phyloP scores from a whole-genome alignment of 2,888 invertebrate genomes.

The Diarsia rubi region DNA sequence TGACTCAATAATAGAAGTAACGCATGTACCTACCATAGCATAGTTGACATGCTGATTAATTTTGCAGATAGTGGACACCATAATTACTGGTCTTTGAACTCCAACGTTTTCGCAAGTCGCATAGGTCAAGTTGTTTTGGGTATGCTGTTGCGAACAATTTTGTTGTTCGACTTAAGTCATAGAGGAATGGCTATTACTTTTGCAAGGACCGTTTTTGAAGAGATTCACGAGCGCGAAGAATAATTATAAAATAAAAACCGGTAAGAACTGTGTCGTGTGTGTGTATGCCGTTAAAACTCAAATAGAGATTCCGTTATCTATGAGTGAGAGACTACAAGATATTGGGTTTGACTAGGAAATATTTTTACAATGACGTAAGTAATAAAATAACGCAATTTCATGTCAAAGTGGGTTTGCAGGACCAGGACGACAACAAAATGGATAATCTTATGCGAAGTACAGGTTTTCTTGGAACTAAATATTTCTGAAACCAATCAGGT shows the following conservation, averaged over 20 bases:
- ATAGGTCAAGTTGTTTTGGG: slow-evolving; percentile 40
- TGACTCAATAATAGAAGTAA: slow-evolving; percentile 59
- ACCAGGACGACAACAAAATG: background rate
- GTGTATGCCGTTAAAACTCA: slow-evolving; percentile 4
- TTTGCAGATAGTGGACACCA: slow-evolving; percentile 57
- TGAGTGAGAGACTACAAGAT: background rate
- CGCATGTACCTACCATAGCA: slow-evolving; percentile 46
- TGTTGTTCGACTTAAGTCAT: slow-evolving; percentile 31
- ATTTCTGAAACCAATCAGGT: background rate
- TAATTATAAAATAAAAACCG: slow-evolving; percentile 21
- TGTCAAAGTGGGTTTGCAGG: background rate
- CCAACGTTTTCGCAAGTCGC: slow-evolving; percentile 14
- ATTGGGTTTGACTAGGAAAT: slow-evolving; percentile 7
- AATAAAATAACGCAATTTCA: background rate
- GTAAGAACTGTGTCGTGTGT: slow-evolving; percentile 2
- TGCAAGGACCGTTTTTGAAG: background rate
- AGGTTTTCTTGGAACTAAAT: background rate
- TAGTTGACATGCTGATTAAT: slow-evolving; percentile 60
- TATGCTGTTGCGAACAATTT: slow-evolving; percentile 33
- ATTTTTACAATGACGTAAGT: slow-evolving; percentile 2
- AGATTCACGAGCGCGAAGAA: background rate
- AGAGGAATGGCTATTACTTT: slow-evolving; percentile 11
- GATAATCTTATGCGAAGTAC: background rate
- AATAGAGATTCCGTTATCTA: slow-evolving; percentile 22
- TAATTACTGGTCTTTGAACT: slow-evolving; percentile 34